These are phyloP conservation scores for Paragorgia papillata DNA, from an alignment of 92 coral and sea anemone species.

Conservation along the genomic window DNA sequence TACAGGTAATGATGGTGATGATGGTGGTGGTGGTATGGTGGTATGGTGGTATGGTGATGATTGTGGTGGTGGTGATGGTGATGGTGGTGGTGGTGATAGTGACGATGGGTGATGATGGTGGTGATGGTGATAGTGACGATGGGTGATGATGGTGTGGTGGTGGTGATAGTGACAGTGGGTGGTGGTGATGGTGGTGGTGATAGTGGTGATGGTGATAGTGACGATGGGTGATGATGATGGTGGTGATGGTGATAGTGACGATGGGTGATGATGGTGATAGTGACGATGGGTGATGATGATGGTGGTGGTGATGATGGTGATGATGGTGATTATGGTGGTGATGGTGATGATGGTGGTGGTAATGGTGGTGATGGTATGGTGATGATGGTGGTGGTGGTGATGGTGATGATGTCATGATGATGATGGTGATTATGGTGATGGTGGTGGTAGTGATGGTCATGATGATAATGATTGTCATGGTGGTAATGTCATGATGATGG, in stretches of 20 bases:
- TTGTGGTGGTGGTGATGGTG: slow-evolving; percentile 2
- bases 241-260: background rate
- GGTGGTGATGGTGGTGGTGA: background rate
- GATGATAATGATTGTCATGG: too few relatives aligned
- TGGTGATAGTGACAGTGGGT: background rate
- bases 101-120: background rate
- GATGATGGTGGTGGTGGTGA: background rate
- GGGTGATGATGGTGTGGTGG: background rate
- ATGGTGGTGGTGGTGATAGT: background rate
- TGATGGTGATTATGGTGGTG: background rate
- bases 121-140: background rate
- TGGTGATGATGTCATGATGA: background rate
- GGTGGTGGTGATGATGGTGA: background rate
- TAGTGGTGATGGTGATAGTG: too few relatives aligned
- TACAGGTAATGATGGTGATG: slow-evolving; percentile 58
- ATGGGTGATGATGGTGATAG: background rate
- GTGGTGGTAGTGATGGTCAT: background rate
- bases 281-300: background rate
- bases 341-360: background rate
- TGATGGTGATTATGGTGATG: background rate
- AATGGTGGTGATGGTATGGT: slow-evolving; percentile 62
- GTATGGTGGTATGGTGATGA: background rate
- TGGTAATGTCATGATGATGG: slow-evolving; percentile 9
- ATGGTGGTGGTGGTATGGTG: background rate
- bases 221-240: background rate